Evolutionary conservation across 2,797 vertebrate species (phyloP).

Genomic region (Lagorchestes hirsutus): DNA sequence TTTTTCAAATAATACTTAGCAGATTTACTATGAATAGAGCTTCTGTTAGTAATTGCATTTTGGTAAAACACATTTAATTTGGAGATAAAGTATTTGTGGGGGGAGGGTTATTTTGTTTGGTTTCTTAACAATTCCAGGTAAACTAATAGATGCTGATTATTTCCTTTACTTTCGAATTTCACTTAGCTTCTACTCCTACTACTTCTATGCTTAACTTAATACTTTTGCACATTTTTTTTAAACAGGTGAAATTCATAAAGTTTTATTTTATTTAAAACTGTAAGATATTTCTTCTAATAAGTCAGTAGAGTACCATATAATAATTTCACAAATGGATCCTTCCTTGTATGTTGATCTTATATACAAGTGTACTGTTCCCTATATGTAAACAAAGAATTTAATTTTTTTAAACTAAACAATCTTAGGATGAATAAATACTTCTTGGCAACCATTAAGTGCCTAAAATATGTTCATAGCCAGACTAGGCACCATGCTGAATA

Average conservation of each 20-base stretch:
- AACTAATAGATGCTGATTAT: neutral
- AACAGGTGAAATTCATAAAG: neutral
- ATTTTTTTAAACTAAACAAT: neutral
- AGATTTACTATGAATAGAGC: neutral
- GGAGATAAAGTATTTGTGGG: neutral
- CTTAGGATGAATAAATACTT: neutral
- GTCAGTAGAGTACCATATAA: neutral
- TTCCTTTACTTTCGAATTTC: neutral
- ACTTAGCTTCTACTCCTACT: neutral
- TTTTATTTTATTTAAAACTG: neutral
- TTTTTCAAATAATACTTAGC: neutral
- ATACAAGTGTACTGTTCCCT: neutral
- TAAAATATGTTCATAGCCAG: neutral
- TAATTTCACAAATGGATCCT: neutral
- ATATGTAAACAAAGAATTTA: neutral
- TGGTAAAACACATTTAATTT: neutral
- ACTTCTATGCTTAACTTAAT: neutral
- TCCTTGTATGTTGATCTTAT: neutral
- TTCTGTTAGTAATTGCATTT: neutral
- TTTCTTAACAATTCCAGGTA: neutral
- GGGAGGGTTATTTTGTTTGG: neutral
- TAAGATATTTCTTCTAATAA: neutral
- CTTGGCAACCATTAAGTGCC: neutral
- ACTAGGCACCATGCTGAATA: neutral
- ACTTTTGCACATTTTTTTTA: neutral